Evolutionary conservation across 2,113 vertebrate genomes (phyloP).

Genomic region (Grammomys surdaster): DNA sequence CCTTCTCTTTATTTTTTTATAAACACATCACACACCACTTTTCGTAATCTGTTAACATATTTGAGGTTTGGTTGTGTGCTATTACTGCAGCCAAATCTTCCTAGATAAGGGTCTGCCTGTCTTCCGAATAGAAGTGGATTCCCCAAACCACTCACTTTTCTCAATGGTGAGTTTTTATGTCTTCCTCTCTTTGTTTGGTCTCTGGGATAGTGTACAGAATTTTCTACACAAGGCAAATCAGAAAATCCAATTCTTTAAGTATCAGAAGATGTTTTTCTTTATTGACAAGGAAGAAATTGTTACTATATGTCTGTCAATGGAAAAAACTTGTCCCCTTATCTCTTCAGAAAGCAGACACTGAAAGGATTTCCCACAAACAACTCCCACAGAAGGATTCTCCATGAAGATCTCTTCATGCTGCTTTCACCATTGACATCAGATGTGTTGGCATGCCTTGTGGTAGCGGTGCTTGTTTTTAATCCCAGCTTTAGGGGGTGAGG

Average conservation of each 20-base stretch:
- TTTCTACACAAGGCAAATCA: neutral
- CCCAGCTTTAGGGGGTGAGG: neutral
- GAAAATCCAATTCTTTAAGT: neutral
- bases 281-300: neutral
- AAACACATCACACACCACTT: neutral
- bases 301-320: neutral
- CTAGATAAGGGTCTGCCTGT: neutral
- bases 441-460: neutral
- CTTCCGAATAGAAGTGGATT: neutral
- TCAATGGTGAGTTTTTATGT: neutral
- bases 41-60: neutral
- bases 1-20: too few relatives aligned
- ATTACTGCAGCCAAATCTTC: neutral
- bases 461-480: neutral
- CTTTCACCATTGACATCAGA: neutral
- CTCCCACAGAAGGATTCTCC: neutral
- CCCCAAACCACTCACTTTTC: neutral
- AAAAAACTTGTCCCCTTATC: neutral
- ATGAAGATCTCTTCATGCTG: neutral
- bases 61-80: neutral
- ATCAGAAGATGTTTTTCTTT: neutral
- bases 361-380: neutral
- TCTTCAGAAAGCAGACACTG: neutral
- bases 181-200: neutral
- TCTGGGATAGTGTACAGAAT: neutral